Evolutionary conservation across 2,113 vertebrate species (phyloP).

Genomic region (Cinclus mexicanus): DNA sequence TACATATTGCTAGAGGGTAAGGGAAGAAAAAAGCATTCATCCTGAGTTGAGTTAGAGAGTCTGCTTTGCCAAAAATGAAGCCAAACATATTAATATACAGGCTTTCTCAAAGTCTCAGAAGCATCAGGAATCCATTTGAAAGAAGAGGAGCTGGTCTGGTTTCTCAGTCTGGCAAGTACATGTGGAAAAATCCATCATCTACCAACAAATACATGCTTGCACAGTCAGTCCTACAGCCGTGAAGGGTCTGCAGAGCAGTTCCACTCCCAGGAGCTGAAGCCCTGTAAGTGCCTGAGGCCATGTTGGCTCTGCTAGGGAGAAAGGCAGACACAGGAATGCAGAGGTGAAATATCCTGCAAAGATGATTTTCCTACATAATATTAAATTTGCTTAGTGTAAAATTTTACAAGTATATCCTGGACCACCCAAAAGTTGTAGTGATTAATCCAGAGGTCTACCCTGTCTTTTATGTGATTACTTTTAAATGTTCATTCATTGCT

Average conservation of each 20-base stretch:
- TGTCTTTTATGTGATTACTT: background rate
- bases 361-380: constrained; percentile 4
- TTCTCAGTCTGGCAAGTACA: constrained; percentile 34
- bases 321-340: background rate
- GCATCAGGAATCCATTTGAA: constrained; percentile 31
- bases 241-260: background rate
- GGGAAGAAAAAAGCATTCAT: constrained; percentile 9
- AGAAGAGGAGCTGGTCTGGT: constrained; percentile 17
- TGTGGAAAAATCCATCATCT: constrained; percentile 14
- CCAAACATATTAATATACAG: constrained; percentile 29
- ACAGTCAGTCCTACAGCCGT: background rate
- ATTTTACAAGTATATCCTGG: background rate
- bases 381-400: constrained; percentile 2
- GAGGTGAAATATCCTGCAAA: background rate
- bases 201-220: background rate
- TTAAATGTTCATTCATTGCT: background rate
- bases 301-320: background rate
- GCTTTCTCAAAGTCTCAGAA: background rate
- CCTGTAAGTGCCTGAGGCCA: background rate
- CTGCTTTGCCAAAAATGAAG: constrained; percentile 54
- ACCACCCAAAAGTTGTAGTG: constrained; percentile 37
- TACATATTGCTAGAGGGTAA: constrained; percentile 49
- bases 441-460: background rate
- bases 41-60: constrained; percentile 35
- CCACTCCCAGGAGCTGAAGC: background rate